Percentiles rank a stretch among this genome's conserved stretches.
Evolutionary conservation across 2,113 vertebrate species (phyloP).

Genomic region (Mormyrus lacerda): DNA sequence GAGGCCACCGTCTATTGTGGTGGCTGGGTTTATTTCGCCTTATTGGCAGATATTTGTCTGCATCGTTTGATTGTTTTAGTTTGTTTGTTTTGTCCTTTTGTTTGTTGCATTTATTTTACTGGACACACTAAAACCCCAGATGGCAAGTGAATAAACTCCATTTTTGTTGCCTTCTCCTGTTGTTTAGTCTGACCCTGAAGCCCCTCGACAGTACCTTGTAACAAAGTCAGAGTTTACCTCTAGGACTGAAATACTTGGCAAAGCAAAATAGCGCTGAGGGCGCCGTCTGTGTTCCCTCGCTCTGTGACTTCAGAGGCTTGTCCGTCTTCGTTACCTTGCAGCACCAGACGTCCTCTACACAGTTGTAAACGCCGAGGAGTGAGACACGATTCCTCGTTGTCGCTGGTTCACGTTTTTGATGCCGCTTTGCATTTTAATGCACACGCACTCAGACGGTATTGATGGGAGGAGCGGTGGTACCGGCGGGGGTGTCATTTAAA

Average conservation of each 20-base stretch:
- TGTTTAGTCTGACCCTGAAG: neutral
- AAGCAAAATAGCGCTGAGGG: neutral
- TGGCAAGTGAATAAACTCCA: neutral
- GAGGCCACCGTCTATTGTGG: neutral
- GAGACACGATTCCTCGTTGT: neutral
- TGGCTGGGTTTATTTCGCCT: neutral
- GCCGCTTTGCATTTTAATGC: neutral
- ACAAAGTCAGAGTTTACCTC: neutral
- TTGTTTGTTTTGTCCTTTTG: neutral
- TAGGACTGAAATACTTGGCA: neutral
- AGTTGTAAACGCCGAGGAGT: neutral
- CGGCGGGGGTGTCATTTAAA: neutral
- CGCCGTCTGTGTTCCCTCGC: too few species aligned
- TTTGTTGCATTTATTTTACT: neutral
- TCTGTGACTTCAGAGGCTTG: neutral
- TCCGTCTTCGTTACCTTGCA: neutral
- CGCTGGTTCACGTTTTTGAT: neutral
- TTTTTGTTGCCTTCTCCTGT: neutral
- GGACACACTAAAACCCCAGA: neutral
- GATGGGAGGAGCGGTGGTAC: neutral
- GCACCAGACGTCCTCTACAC: neutral
- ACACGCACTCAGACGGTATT: neutral
- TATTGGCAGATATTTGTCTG: neutral
- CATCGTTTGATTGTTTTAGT: neutral
- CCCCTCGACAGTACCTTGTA: neutral